phyloP scores from a whole-genome alignment of 1,140 invertebrate species.

The Ceratina japonica region DNA sequence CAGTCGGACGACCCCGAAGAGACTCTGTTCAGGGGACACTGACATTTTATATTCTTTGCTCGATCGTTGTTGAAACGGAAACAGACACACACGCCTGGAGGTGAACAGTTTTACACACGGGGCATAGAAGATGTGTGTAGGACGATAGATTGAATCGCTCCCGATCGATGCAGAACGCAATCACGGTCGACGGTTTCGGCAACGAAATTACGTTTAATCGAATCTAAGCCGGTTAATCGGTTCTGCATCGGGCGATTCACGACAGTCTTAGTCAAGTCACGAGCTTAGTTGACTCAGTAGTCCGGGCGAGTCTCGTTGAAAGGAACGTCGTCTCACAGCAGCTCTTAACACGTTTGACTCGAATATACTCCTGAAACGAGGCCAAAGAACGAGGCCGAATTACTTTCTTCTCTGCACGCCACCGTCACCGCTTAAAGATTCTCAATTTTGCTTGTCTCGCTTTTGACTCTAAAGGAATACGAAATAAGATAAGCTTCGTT shows the following conservation, averaged over 20 bases:
- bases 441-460: not conserved
- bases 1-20: not conserved
- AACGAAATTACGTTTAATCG: not conserved
- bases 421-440: not conserved
- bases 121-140: not conserved
- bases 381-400: no score
- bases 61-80: not conserved
- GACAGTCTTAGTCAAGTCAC: not conserved
- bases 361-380: not conserved
- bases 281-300: not conserved
- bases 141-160: not conserved
- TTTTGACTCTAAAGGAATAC: not conserved
- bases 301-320: slow-evolving; percentile 47
- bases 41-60: not conserved
- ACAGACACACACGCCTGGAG: not conserved
- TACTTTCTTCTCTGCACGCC: no score
- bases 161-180: slow-evolving; percentile 11
- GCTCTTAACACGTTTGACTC: not conserved
- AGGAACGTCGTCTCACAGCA: not conserved
- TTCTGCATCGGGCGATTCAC: slow-evolving; percentile 49
- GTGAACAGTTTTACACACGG: slow-evolving; percentile 12
- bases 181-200: not conserved
- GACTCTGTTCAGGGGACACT: not conserved
- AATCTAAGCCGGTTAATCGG: not conserved
- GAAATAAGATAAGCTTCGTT: not conserved